Base-by-base conservation (phyloP, 2,113 vertebrate species). In the Pelodiscus sinensis region DNA sequence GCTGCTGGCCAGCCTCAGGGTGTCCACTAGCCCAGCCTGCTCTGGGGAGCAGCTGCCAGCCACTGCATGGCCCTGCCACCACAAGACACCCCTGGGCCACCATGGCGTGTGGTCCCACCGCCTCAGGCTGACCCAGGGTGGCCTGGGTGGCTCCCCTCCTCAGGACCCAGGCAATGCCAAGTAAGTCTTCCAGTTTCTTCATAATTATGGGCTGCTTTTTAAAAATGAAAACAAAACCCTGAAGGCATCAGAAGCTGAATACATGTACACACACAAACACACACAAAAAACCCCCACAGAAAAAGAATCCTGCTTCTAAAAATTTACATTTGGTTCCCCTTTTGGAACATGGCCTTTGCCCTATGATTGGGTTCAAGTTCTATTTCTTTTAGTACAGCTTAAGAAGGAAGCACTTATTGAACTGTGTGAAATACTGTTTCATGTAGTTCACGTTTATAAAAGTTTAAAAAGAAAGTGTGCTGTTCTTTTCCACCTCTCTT, bases 261-360 rank as follows among this genome's bases (percentile, higher is more conserved):
- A 88, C 83, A 94, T 14, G 24, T 81, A 78, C 11, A 8, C 11
- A 84, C 16, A 91, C 2, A 15, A 62, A 3, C 11, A 80, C 2
- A 68, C 2, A 86, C 1, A 86, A 0, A 2, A 44, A 44, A 44
- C 5, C 44, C 44, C 62, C 44, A 71, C 65, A 21, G 65, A 21
- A 71, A 71, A 71, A n/a, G 50, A 18, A 21, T n/a, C 52, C 57
- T 50, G 10, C 82, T 88, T 3, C 6, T 65, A 54, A 35, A 25
- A 21, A 9, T 79, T 56, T 15, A 10, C 0, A 0, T 5, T 68
- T 3, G 0, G 35, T 79, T 95, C 58, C 44, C 12, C 24, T 56
- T 87, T 78, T 24, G 31, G 29, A 77, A 51, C 24, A 71, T 0
- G 0, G 52, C 3, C 31, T 54, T 38, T 21, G 25, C 6, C 62